Base-by-base conservation (phyloP, 2,113 vertebrate species). In the Phycodurus eques region DNA sequence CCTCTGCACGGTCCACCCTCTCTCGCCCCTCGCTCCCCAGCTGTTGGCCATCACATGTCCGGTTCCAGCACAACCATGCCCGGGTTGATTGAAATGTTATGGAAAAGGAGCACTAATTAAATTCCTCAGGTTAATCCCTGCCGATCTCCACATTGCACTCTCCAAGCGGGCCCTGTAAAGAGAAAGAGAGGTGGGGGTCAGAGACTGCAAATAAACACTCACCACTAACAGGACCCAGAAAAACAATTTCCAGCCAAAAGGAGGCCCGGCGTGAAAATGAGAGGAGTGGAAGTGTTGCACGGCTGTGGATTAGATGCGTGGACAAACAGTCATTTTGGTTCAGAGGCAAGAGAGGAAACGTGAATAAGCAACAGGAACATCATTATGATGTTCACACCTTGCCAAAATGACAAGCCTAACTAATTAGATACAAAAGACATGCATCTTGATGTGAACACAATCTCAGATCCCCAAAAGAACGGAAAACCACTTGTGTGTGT, bases 61-160 rank as follows among this genome's bases (percentile, higher is more conserved):
- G 78, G 84, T 82, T 75, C 83, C 80, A 74, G 82, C 82, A 44
- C 70, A 31, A 61, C 69, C 72, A 71, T 79, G 79, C 67, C 74
- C 91, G 81, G 88, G 87, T 91, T 93, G 95, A 96, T 95, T 95
- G 95, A 95, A 96, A 95, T 94, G 94, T 93, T 90, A 86, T 86
- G 83, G 92, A 92, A 87, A 87, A 92, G 83, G 92, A 93, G 93
- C 94, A 93, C 92, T 95, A 96, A 98, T 96, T 96, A 96, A 95
- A 97, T 95, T 95, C 94, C 93, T 93, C 93, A 92, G 92, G 95
- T 96, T 96, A 96, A 98, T 96, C 95, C 95, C 93, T 81, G 90
- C 91, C 90, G 92, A 94, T 91, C 87, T 88, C 87, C 83, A 87
- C 88, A 70, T 80, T 78, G 76, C 90, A 92, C 88, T 89, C 88